Evolutionary conservation across 2,113 vertebrate genomes (phyloP).

Genomic region (Brienomyrus brachyistius): DNA sequence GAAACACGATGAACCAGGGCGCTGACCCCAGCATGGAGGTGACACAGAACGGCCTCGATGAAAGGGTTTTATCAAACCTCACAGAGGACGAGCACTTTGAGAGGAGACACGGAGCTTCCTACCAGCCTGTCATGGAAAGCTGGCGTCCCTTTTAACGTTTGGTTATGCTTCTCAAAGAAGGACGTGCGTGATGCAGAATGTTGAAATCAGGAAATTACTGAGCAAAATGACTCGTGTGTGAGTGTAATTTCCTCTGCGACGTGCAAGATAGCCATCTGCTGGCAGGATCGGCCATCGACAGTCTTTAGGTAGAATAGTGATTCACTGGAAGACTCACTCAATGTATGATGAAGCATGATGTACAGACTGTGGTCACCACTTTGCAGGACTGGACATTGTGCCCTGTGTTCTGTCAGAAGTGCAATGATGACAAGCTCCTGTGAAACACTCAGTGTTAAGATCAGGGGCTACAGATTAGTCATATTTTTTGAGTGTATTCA

Average conservation of each 20-base stretch:
- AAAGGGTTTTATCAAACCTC: not conserved
- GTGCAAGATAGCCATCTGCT: conserved; percentile 6
- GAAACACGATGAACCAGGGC: not conserved
- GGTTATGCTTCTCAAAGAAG: not conserved
- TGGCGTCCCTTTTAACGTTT: not conserved
- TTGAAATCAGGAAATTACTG: not conserved
- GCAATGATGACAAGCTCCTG: not conserved
- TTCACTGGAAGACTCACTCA: not conserved
- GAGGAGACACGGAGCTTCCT: not conserved
- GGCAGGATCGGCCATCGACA: not conserved
- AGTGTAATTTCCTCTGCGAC: not conserved
- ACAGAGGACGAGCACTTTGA: not conserved
- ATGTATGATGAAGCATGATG: not conserved
- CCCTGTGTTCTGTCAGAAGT: not conserved
- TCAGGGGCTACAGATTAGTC: not conserved
- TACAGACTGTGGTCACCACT: not conserved
- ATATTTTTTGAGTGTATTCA: not conserved
- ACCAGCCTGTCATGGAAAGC: not conserved
- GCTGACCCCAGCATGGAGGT: not conserved
- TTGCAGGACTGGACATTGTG: not conserved
- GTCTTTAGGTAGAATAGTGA: no score
- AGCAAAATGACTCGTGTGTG: not conserved
- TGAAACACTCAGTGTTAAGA: not conserved
- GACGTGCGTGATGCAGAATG: not conserved
- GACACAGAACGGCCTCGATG: not conserved